Conservation (phyloP, 2,888 invertebrate species). For the Bruchidius siliquastri region DNA sequence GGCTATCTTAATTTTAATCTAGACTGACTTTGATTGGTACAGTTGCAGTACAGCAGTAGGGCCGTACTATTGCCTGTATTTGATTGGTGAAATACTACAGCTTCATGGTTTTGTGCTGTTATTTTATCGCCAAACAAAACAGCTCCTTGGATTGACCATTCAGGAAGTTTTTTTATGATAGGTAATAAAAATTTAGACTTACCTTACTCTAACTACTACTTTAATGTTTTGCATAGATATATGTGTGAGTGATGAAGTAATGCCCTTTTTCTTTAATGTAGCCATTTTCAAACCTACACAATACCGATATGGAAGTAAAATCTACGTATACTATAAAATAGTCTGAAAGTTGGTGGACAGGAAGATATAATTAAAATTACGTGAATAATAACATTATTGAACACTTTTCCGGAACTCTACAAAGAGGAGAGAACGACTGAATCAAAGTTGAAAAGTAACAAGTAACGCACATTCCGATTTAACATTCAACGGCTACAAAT, state of each 20-base stretch:
- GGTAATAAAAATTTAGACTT: conserved; percentile 7
- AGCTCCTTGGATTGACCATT: background rate
- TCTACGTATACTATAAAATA: background rate
- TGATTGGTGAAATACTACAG: too few species aligned
- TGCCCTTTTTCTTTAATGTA: background rate
- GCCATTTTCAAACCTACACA: background rate
- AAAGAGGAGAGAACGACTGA: background rate
- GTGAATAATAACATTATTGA: background rate
- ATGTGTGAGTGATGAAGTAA: background rate
- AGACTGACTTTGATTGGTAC: too few species aligned
- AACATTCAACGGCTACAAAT: background rate
- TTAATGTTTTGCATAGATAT: conserved; percentile 19
- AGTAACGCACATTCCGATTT: background rate
- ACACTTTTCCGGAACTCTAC: background rate
- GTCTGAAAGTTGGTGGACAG: background rate
- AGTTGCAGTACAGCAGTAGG: too few species aligned
- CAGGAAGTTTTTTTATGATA: background rate
- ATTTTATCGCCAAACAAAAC: background rate
- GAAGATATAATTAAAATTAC: background rate
- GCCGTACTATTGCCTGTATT: too few species aligned
- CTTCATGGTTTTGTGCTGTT: too few species aligned
- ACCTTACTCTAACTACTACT: conserved; percentile 24
- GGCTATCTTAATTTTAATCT: too few species aligned
- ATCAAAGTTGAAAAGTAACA: background rate
- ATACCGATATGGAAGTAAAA: background rate